These are phyloP conservation scores for Battus philenor DNA, from an alignment of 1,140 invertebrate genomes.

Conservation along the genomic window DNA sequence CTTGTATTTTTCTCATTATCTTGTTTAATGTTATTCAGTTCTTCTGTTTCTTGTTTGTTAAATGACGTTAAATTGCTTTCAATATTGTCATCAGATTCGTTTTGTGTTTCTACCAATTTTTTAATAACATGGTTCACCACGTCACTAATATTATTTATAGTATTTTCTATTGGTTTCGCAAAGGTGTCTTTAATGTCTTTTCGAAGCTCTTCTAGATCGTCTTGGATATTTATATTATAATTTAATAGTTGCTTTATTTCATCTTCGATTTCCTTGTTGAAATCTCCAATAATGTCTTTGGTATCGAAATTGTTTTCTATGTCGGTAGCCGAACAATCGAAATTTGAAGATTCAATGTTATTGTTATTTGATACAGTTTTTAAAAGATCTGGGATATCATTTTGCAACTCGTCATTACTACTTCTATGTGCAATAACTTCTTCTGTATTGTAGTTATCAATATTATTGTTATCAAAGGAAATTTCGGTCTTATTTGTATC, in stretches of 20 bases:
- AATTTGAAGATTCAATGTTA: slow-evolving; percentile 30
- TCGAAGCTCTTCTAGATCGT: slow-evolving; percentile 67
- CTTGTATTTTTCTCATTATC: slow-evolving; percentile 57
- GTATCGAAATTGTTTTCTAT: slow-evolving; percentile 68
- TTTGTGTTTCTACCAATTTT: slow-evolving; percentile 57
- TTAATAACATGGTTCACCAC: slow-evolving; percentile 73
- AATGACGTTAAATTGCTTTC: slow-evolving; percentile 20
- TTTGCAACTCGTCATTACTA: slow-evolving; percentile 27
- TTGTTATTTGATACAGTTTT: slow-evolving; percentile 59
- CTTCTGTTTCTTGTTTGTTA: slow-evolving; percentile 24
- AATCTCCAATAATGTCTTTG: slow-evolving; percentile 74
- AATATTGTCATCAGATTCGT: slow-evolving; percentile 31
- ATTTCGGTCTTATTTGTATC: slow-evolving; percentile 29
- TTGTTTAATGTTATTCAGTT: slow-evolving; percentile 43
- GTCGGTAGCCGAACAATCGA: slow-evolving; percentile 49
- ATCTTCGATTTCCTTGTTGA: slow-evolving; percentile 76
- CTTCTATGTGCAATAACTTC: slow-evolving; percentile 15
- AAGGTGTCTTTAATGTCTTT: slow-evolving; percentile 72
- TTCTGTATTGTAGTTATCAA: slow-evolving; percentile 13
- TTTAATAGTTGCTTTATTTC: slow-evolving; percentile 70
- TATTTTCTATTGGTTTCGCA: slow-evolving; percentile 67
- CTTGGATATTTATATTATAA: slow-evolving; percentile 68
- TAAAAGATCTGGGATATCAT: slow-evolving; percentile 59
- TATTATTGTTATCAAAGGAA: slow-evolving; percentile 17
- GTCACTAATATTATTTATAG: slow-evolving; percentile 72